Base-by-base conservation (phyloP, 2,113 vertebrate species). In the Perca flavescens region DNA sequence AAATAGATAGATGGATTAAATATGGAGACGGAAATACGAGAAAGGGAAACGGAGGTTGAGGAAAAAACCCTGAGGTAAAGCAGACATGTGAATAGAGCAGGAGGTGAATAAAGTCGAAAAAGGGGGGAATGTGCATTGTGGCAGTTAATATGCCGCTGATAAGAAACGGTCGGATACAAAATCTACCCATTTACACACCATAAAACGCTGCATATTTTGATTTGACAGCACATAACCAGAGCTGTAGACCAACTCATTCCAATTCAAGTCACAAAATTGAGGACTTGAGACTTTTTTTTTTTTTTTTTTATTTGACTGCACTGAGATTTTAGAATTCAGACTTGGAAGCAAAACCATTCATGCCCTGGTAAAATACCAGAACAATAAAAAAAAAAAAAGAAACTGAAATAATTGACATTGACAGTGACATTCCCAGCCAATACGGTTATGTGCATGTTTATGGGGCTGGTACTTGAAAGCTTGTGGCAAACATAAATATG, bases 401-500 rank as follows among this genome's bases (percentile, higher is more conserved):
- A n/a, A n/a, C n/a, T n/a, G n/a, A n/a, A n/a, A n/a, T n/a, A n/a
- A n/a, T 25, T 43, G 40, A 43, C 40, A 43, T 11, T 43, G 10
- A 43, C 40, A 43, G 40, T 43, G 40, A 43, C 58, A 52, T 60
- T 40, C 34, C 43, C 40, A 73, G 61, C 67, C 63, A n/a, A 70
- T 47, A 61, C 6, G 10, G 49, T 68, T 11, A 74, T 22, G 17
- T 15, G 65, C 43, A 77, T 31, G 49, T 57, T 2, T 28, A 25
- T 25, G 1, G 15, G 43, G 52, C 21, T 19, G 40, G 31, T 28
- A 15, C 16, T 40, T 58, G 58, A 72, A 40, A n/a, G n/a, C 79
- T 56, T 16, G 43, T 64, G 57, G 53, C 57, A 60, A 83, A 75
- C 43, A 74, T 64, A 76, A 83, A 84, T 61, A 77, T 40, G 58